Percentiles rank a stretch among this genome's conserved stretches.
Conservation (phyloP, 2,113 vertebrate genomes). For the Ellobius talpinus region DNA sequence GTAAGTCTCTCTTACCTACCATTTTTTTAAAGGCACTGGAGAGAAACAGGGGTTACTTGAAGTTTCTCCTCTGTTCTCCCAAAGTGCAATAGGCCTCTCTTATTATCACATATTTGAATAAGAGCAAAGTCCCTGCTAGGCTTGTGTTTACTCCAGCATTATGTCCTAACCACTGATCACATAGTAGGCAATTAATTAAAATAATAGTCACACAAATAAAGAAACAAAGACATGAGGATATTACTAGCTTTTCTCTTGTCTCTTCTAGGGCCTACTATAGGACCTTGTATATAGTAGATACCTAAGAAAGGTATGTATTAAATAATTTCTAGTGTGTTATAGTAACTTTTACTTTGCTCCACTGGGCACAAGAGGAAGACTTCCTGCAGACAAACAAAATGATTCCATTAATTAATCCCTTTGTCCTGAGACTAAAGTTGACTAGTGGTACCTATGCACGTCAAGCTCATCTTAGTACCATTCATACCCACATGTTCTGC, state of each 20-base stretch:
- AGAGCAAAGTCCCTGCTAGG: not conserved
- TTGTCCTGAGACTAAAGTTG: not conserved
- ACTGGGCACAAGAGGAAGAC: not conserved
- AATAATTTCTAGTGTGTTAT: not conserved
- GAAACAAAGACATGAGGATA: accelerated
- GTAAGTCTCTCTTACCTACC: not conserved
- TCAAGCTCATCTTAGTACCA: not conserved
- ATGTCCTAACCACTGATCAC: not conserved
- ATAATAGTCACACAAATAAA: not conserved
- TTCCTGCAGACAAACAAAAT: not conserved
- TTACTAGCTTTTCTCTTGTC: not conserved
- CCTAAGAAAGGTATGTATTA: not conserved
- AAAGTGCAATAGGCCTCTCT: not conserved
- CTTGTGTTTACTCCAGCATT: not conserved
- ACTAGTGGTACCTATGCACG: accelerated
- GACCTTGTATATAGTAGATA: not conserved
- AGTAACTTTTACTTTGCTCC: not conserved
- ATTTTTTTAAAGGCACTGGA: not conserved
- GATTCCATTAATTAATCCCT: not conserved
- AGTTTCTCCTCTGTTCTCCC: not conserved
- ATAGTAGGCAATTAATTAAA: not conserved
- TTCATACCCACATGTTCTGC: not conserved
- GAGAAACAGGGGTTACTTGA: not conserved
- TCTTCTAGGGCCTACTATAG: not conserved
- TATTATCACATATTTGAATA: not conserved